Conservation (phyloP, 64 coral and sea anemone genomes). For the Catalaphyllia jardinei region DNA sequence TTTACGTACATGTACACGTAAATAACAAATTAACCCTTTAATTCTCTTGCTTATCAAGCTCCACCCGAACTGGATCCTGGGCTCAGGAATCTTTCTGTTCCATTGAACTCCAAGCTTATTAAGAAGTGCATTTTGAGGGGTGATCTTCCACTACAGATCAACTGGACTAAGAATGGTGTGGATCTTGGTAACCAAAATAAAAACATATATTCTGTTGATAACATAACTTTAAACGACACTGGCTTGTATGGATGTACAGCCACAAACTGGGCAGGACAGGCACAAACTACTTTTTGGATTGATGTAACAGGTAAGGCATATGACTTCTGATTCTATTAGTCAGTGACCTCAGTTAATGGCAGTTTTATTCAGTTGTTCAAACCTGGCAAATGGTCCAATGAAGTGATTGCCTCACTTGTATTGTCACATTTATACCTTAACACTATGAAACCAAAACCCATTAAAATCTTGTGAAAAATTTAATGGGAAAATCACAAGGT, state of each 20-base stretch:
- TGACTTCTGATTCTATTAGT: too few species aligned
- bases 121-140: neutral
- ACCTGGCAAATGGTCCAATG: too few species aligned
- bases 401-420: too few species aligned
- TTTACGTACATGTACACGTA: too few species aligned
- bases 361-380: too few species aligned
- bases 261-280: neutral
- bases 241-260: neutral
- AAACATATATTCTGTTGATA: neutral
- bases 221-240: neutral
- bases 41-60: neutral
- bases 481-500: too few species aligned
- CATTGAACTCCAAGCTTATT: neutral
- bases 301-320: neutral
- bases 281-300: neutral
- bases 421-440: too few species aligned
- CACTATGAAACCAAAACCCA: too few species aligned
- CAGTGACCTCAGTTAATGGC: too few species aligned
- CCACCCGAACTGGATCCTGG: neutral
- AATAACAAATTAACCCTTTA: too few species aligned
- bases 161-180: neutral
- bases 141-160: neutral
- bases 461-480: too few species aligned
- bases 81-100: neutral
- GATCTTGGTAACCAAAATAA: neutral